Evolutionary conservation across 2,113 vertebrate genomes (phyloP).

Genomic region (Mastomys coucha): DNA sequence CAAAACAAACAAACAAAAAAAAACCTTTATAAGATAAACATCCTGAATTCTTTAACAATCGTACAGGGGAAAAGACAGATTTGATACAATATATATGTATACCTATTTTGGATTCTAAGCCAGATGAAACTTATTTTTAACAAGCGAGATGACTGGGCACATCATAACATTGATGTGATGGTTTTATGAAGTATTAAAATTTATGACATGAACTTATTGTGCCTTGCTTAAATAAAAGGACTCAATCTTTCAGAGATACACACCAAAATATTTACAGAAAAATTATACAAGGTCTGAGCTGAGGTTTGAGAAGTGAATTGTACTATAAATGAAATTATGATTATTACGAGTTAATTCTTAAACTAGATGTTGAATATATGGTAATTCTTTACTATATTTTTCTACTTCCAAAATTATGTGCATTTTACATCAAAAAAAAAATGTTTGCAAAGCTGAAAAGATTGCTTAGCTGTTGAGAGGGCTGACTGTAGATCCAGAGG

Average conservation of each 20-base stretch:
- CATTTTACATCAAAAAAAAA: neutral
- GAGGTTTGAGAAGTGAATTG: neutral
- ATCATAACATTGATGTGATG: constrained; percentile 13
- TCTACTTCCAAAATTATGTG: constrained; percentile 13
- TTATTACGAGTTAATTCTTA: neutral
- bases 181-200: constrained; percentile 49
- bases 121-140: neutral
- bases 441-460: neutral
- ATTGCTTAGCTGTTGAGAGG: neutral
- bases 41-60: constrained; percentile 5
- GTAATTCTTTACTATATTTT: constrained; percentile 25
- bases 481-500: neutral
- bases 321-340: neutral
- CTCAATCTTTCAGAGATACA: constrained; percentile 8
- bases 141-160: neutral
- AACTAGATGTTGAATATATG: neutral
- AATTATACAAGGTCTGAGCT: constrained; percentile 28
- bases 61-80: neutral
- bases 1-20: too few species aligned
- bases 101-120: constrained; percentile 35
- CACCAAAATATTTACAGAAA: constrained; percentile 15
- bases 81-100: neutral
- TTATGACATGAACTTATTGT: neutral
- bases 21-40: neutral
- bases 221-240: constrained; percentile 5